Conservation (phyloP, 2,113 vertebrate genomes). For the Oceanodroma tethys region DNA sequence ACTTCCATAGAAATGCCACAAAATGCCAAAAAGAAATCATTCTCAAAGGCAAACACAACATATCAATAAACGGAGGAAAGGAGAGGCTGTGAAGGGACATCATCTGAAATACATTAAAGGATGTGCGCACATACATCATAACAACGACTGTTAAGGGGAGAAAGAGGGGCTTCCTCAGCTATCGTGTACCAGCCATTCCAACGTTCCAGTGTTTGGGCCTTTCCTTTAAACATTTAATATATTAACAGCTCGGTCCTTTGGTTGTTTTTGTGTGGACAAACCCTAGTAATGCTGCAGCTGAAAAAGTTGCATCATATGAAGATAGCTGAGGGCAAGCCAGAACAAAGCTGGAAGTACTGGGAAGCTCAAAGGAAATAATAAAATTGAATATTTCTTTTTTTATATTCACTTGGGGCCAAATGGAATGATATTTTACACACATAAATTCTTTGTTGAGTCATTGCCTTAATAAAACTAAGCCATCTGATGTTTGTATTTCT, state of each 20-base stretch:
- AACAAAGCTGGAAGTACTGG: background rate
- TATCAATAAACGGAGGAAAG: background rate
- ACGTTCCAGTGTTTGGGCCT: background rate
- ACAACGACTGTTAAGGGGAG: background rate
- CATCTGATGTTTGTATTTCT: slow-evolving; percentile 36
- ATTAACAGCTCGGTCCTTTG: background rate
- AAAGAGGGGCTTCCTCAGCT: background rate
- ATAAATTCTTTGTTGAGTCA: background rate
- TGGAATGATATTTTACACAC: background rate
- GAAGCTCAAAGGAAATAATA: background rate
- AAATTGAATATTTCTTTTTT: background rate
- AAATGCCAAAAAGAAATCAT: background rate
- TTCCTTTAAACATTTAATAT: background rate
- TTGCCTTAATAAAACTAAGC: slow-evolving; percentile 38
- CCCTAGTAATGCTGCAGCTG: background rate
- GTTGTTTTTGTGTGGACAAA: background rate
- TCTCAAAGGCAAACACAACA: background rate
- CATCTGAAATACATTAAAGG: background rate
- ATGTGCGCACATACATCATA: background rate
- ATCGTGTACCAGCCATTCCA: background rate
- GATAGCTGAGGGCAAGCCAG: background rate
- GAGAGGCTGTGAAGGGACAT: background rate
- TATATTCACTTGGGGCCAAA: background rate
- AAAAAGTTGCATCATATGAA: background rate
- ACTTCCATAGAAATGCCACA: background rate